Evolutionary conservation across 2,797 vertebrate species (phyloP), one percentile per base, ranked within the genome.

Genomic region (Anabas testudineus): DNA sequence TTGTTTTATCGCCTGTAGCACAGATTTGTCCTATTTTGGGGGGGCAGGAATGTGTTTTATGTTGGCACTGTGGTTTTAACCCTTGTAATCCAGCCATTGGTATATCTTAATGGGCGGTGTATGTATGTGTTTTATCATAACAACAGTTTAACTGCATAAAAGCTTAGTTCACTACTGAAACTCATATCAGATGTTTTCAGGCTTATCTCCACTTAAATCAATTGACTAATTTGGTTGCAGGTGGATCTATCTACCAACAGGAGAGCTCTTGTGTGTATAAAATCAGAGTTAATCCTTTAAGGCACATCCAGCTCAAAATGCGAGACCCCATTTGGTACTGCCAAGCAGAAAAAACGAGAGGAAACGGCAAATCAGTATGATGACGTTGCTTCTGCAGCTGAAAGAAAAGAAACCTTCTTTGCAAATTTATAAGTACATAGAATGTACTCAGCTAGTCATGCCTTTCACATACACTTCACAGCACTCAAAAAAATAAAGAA

Each of bases 221-320:
- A 55, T 42, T 71, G 57, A 70, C 19, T 45, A 61, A 67, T 68
- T n/a, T 65, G 57, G 74, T 83, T 49, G 53, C 69, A 82, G 75
- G 81, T 76, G 55, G 63, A 79, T 85, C 78, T 81, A 75, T 76
- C 74, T 55, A 73, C 54, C 47, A 69, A 86, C 60, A 78, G 62
- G 86, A 80, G 67, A 85, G 78, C 78, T 65, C 64, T 48, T 39
- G 26, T 57, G 58, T 74, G 36, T 74, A 74, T 66, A 88, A 82
- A 80, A 88, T 88, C 77, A 73, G 80, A 88, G 83, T 86, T 86
- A 88, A 89, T 92, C 87, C 88, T 84, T 87, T 91, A 95, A 95
- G 94, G 94, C 94, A 95, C 94, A 88, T 94, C 91, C 91, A 89
- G 90, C 90, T 90, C 88, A 87, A 88, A 89, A 83, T 90, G 78